These are phyloP conservation scores for Genyomyrus donnyi DNA, from an alignment of 2,113 vertebrate genomes.

Conservation along the genomic window DNA sequence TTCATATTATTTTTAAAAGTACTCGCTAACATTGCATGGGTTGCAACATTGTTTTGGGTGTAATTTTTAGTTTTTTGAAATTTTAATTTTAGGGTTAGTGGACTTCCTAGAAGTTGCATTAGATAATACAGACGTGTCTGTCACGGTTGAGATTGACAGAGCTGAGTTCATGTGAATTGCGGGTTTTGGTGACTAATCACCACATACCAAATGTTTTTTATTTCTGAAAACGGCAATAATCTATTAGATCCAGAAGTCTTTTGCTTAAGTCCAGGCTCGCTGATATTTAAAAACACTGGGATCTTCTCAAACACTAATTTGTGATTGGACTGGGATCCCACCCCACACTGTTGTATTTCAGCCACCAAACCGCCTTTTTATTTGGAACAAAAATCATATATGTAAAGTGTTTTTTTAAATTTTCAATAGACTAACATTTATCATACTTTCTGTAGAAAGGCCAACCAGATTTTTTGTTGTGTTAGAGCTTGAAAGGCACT, in stretches of 20 bases:
- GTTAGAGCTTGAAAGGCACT: neutral
- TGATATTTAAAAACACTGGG: neutral
- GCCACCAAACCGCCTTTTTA: neutral
- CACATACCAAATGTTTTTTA: neutral
- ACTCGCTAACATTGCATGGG: neutral
- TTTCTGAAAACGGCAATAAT: neutral
- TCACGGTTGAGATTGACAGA: neutral
- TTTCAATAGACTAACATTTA: neutral
- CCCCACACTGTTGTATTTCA: neutral
- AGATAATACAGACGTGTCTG: neutral
- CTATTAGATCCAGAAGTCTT: neutral
- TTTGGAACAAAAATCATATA: neutral
- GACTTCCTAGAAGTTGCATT: neutral
- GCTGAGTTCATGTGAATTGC: neutral
- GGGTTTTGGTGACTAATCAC: neutral
- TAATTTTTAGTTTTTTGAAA: neutral
- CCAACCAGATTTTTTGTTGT: neutral
- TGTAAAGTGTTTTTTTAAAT: neutral
- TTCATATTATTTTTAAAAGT: neutral
- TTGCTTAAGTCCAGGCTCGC: neutral
- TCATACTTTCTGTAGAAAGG: neutral
- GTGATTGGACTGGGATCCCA: neutral
- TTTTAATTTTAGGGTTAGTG: neutral
- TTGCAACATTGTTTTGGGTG: neutral
- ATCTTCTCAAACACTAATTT: neutral